Evolutionary conservation across 1,140 invertebrate species (phyloP), one percentile per base, ranked within the genome.

Genomic region (Bombus soroeensis): DNA sequence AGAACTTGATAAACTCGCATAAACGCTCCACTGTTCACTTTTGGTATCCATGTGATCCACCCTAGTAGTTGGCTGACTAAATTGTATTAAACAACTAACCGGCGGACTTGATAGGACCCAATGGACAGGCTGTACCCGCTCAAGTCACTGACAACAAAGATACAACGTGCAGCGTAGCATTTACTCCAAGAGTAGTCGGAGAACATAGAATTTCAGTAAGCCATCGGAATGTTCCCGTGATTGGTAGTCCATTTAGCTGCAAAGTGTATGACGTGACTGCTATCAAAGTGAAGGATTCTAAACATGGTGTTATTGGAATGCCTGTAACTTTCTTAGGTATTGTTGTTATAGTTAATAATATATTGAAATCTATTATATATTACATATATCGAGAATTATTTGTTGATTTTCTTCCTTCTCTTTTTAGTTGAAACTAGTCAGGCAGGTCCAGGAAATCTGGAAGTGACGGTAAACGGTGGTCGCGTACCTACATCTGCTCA

Each of bases 401-500:
- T 43, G 10, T 6, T 25, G 13, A 77, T 73, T 37, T 13, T 25
- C 53, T 82, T 85, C 76, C 73, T 90, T 71, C 47, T 41, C 72
- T 86, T 43, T 47, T 89, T 93, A 99, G 99, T 99, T 89, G 99
- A 99, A 96, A 99, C 99, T 18, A 98, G 98, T 93, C 98, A 98
- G 95, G 99, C 99, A 43, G 99, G 99, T 43, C 98, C 97, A 47
- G 99, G 99, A 18, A 99, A 99, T 95, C 95, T 99, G 70, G 99
- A 99, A 94, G 99, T 99, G 47, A 99, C 98, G 0, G 99, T 99
- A 4, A 99, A 99, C 91, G 98, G 98, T 68, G 99, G 99, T 1
- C 97, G 98, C 86, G 98, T 99, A 43, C 98, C 99, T 3, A 99
- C 99, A 13, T 98, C 98, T 57, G 99, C 99, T 15, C 98, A 99